Conservation (phyloP, 2,797 vertebrate genomes). For the Eutrigla gurnardus region DNA sequence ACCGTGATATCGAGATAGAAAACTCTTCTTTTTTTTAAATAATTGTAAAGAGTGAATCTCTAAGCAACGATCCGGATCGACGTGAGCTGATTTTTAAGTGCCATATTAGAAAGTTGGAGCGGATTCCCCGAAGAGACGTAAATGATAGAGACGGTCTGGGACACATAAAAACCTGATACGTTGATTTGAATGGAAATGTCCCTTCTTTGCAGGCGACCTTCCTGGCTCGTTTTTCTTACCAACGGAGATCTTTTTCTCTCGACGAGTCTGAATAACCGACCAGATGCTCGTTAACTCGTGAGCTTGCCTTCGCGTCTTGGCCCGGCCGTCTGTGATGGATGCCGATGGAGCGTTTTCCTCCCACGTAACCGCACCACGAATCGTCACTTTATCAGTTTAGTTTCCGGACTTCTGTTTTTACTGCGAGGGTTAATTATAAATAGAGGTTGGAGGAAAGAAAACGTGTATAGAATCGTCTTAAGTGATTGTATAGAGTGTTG, state of each 20-base stretch:
- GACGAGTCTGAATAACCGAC: constrained; percentile 1
- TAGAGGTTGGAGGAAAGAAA: background rate
- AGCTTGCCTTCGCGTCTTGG: constrained; percentile 8
- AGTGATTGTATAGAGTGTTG: constrained; percentile 40
- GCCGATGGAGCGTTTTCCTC: background rate
- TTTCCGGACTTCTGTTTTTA: constrained; percentile 27
- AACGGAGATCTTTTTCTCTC: background rate
- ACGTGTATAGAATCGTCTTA: constrained; percentile 41
- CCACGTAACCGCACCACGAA: background rate
- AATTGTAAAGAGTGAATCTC: constrained; percentile 56
- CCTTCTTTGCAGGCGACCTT: background rate
- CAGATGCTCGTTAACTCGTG: background rate
- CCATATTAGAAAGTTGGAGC: constrained; percentile 56
- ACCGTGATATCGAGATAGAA: constrained; percentile 23
- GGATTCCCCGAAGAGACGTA: background rate
- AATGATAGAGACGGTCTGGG: background rate
- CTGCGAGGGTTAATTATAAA: constrained; percentile 8
- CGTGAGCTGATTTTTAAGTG: constrained; percentile 61
- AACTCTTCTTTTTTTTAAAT: constrained; percentile 16
- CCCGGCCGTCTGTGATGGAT: background rate
- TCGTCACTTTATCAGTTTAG: background rate
- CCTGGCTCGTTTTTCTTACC: constrained; percentile 21
- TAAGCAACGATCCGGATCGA: constrained; percentile 15
- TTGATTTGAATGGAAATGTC: background rate
- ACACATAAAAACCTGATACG: background rate